Evolutionary conservation across 2,113 vertebrate genomes (phyloP).

Genomic region (Siniperca knerii): DNA sequence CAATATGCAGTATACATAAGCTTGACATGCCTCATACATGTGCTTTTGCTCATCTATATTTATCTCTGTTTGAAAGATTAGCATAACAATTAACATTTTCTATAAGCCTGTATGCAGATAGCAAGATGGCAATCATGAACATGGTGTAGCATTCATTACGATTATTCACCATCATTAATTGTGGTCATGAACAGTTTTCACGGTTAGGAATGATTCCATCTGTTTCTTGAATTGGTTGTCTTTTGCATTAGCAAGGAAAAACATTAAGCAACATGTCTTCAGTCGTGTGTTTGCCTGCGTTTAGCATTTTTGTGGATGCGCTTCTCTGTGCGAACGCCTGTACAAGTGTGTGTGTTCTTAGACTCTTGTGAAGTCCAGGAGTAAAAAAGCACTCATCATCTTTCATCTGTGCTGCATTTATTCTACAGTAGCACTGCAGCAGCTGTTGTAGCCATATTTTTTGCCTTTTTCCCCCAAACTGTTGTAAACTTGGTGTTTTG

Average conservation of each 20-base stretch:
- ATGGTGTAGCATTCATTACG: slow-evolving; percentile 56
- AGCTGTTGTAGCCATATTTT: slow-evolving; percentile 65
- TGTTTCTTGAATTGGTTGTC: slow-evolving; percentile 29
- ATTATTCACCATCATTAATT: slow-evolving; percentile 65
- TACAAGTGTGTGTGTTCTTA: slow-evolving; percentile 47
- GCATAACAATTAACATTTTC: slow-evolving; percentile 65
- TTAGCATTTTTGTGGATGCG: slow-evolving; percentile 43
- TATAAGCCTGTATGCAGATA: slow-evolving; percentile 37
- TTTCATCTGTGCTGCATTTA: slow-evolving; percentile 72
- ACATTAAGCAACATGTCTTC: slow-evolving; percentile 32
- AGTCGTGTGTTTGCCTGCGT: slow-evolving; percentile 39
- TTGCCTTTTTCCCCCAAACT: background rate
- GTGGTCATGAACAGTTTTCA: slow-evolving; percentile 45
- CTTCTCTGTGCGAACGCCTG: slow-evolving; percentile 38
- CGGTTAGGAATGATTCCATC: slow-evolving; percentile 44
- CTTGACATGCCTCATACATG: slow-evolving; percentile 8
- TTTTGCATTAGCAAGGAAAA: slow-evolving; percentile 53
- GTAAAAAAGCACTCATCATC: slow-evolving; percentile 63
- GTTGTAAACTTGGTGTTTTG: slow-evolving; percentile 35
- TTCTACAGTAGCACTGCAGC: slow-evolving; percentile 53
- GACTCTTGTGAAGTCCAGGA: slow-evolving; percentile 58
- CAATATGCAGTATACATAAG: background rate
- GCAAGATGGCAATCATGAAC: slow-evolving; percentile 51
- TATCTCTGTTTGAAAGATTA: slow-evolving; percentile 53
- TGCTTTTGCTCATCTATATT: slow-evolving; percentile 36